Evolutionary conservation across 2,888 invertebrate species (phyloP).

Genomic region (Erynnis tages): DNA sequence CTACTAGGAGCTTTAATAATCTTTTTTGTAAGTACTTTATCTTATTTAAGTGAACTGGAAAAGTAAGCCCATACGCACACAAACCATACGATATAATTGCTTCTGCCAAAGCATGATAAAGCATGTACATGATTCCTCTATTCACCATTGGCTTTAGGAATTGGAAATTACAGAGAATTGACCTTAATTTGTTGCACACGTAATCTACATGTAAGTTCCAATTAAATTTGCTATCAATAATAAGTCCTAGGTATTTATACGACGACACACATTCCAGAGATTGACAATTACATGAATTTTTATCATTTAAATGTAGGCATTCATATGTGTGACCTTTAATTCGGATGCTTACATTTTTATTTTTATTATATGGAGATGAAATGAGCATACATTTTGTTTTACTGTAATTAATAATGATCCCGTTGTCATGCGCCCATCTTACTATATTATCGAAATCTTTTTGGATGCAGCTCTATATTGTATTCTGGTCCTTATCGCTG

Average conservation of each 20-base stretch:
- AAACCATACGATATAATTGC: not conserved
- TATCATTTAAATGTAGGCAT: no score
- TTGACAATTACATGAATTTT: not conserved
- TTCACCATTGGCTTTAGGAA: not conserved
- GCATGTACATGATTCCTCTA: not conserved
- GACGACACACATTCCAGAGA: not conserved
- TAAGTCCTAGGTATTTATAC: not conserved
- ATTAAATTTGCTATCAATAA: not conserved
- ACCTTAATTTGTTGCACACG: not conserved
- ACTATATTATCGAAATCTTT: slow-evolving; percentile 1
- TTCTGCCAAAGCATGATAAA: not conserved
- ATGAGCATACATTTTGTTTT: slow-evolving; percentile 1
- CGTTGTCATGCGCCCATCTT: slow-evolving; percentile 4
- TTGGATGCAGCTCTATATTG: not conserved
- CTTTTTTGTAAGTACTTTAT: no score
- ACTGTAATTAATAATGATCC: not conserved
- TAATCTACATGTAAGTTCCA: not conserved
- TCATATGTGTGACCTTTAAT: not conserved
- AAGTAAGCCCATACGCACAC: slow-evolving; percentile 9
- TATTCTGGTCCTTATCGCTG: not conserved
- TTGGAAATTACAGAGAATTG: not conserved
- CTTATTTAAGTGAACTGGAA: not conserved
- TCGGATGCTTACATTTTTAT: not conserved
- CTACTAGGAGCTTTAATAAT: not conserved
- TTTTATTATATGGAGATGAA: not conserved